Base-by-base conservation (phyloP, 2,888 invertebrate genomes). In the Pimpla rufipes region DNA sequence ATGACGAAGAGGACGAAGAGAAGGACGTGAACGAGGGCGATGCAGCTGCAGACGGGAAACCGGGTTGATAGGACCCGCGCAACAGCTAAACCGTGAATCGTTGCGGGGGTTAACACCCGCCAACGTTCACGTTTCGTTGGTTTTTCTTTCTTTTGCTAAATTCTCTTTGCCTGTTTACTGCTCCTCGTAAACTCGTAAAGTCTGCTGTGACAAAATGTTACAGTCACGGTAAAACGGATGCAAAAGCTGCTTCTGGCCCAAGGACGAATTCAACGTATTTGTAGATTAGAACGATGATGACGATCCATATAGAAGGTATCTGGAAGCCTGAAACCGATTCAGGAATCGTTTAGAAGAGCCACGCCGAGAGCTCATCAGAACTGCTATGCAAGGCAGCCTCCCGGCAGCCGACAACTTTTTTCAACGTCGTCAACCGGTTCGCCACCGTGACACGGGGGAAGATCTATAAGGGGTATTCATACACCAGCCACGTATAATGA, bases 351-450 rank as follows among this genome's bases (percentile, higher is more conserved):
- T 10, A 35, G 42, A n/a, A 29, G 52, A 68, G 47, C 64, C 52
- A 37, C 68, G 40, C 29, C 2, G 3, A 5, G 29, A 74, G 52
- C 50, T 83, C 71, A 64, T 74, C 59, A 16, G 21, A 40, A 66
- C 52, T 23, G 50, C 68, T 35, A 70, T 47, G 52, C 52, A 50
- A 62, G 55, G 3, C 52, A 29, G 57, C 40, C 29, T 50, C 73
- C 50, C 52, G 45, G 7, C 62, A 70, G 70, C 40, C 52, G 62
- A 67, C 79, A 23, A 73, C 76, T 76, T 79, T 79, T 83, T 79
- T 67, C 62, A 45, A 18, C 50, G 18, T 71, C 71, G 45, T 73
- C 73, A 79, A 83, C 83, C 83, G 83, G 83, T 79, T 83, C 47
- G 74, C 75, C 42, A 42, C 50, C 45, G 40, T 64, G 66, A 66